A percentile compares a stretch with the other conserved stretches of the same genome.
Evolutionary conservation across 1,140 invertebrate species (phyloP).

Genomic region (Heliconius congener): DNA sequence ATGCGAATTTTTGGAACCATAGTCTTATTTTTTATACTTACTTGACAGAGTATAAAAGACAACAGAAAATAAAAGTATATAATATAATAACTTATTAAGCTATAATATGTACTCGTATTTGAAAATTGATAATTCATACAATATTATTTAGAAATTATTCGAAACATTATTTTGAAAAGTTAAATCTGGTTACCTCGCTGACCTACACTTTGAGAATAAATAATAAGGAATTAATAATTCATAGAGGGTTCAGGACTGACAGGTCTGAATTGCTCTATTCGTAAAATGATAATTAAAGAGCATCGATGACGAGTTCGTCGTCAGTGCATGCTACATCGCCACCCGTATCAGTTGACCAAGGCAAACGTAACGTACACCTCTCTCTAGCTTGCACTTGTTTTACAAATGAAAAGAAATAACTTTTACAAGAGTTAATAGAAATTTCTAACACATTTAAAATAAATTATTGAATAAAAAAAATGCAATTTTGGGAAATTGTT

Average conservation of each 20-base stretch:
- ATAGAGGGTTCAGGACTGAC: conserved; percentile 14
- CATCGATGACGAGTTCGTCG: conserved; percentile 11
- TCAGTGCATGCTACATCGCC: conserved; percentile 22
- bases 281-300: neutral
- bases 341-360: conserved; percentile 15
- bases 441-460: neutral
- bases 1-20: too few relatives aligned
- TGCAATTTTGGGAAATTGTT: neutral
- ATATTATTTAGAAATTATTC: too few relatives aligned
- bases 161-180: too few relatives aligned
- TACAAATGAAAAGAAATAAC: neutral
- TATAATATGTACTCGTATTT: too few relatives aligned
- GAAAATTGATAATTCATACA: too few relatives aligned
- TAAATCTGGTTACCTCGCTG: neutral
- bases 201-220: conserved; percentile 10
- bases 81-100: too few relatives aligned
- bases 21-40: too few relatives aligned
- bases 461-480: neutral
- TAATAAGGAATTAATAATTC: conserved; percentile 18
- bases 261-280: neutral
- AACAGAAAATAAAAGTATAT: too few relatives aligned
- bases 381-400: too few relatives aligned
- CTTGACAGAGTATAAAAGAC: too few relatives aligned
- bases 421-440: neutral
- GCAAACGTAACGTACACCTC: neutral